phyloP scores from a whole-genome alignment of 2,113 vertebrate species.

The Perca fluviatilis region DNA sequence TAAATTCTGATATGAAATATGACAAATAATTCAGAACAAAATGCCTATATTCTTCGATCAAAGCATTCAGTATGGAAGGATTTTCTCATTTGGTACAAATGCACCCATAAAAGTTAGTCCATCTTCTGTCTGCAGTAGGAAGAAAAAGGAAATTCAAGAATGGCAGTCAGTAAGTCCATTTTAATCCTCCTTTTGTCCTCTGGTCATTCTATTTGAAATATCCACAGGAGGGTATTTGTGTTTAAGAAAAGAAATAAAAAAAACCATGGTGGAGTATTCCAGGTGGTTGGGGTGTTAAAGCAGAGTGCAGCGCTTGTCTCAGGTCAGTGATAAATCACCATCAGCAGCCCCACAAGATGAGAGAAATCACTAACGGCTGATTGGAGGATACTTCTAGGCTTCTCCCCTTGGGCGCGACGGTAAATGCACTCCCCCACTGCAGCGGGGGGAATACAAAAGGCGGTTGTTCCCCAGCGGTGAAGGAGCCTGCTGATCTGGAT shows the following conservation, averaged over 20 bases:
- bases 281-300: slow-evolving; percentile 60
- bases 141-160: not conserved
- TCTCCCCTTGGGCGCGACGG: slow-evolving; percentile 65
- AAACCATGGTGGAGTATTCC: slow-evolving; percentile 52
- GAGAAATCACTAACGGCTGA: slow-evolving; percentile 71
- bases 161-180: slow-evolving; percentile 37
- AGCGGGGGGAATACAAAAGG: slow-evolving; percentile 74
- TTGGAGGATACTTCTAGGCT: slow-evolving; percentile 79
- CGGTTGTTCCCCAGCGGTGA: slow-evolving; percentile 56
- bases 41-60: not conserved
- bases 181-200: slow-evolving; percentile 69
- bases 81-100: slow-evolving; percentile 12
- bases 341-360: slow-evolving; percentile 69
- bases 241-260: slow-evolving; percentile 34
- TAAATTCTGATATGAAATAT: slow-evolving; percentile 13
- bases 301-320: slow-evolving; percentile 61
- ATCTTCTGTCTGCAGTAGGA: slow-evolving; percentile 37
- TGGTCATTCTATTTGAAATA: slow-evolving; percentile 40
- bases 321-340: slow-evolving; percentile 75
- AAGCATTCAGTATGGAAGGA: not conserved
- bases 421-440: slow-evolving; percentile 75
- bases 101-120: slow-evolving; percentile 68
- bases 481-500: slow-evolving; percentile 57
- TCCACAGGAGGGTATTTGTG: slow-evolving; percentile 55
- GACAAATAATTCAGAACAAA: not conserved